phyloP scores from a whole-genome alignment of 2,113 vertebrate species.

The Anolis carolinensis region DNA sequence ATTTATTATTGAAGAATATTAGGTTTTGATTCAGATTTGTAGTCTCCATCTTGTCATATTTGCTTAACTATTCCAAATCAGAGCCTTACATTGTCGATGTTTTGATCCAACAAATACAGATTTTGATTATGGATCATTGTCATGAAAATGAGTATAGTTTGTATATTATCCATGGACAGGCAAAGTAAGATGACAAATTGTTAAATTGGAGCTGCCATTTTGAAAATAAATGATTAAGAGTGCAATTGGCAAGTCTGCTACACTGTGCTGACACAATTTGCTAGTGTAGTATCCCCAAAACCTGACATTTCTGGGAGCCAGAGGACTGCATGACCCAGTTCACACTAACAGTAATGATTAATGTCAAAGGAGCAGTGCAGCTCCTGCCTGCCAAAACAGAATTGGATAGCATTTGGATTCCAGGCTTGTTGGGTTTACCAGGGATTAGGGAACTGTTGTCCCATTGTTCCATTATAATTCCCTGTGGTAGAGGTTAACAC shows the following conservation, averaged over 20 bases:
- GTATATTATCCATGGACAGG: not conserved
- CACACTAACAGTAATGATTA: not conserved
- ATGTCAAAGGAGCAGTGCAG: not conserved
- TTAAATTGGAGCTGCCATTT: not conserved
- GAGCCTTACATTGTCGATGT: not conserved
- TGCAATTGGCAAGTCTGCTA: not conserved
- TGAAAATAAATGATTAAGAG: not conserved
- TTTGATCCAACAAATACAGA: not conserved
- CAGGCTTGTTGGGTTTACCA: not conserved
- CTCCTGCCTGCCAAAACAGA: not conserved
- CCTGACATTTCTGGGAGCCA: not conserved
- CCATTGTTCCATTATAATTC: not conserved
- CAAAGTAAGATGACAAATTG: not conserved
- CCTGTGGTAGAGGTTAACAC: not conserved
- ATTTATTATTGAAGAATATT: not conserved
- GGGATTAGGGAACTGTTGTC: not conserved
- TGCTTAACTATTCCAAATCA: not conserved
- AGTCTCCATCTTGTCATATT: not conserved
- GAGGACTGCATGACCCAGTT: not conserved
- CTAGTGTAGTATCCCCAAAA: not conserved
- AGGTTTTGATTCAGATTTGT: not conserved
- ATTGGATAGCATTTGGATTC: not conserved
- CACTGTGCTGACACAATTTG: not conserved
- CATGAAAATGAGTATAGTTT: not conserved
- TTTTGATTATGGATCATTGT: not conserved